A percentile compares a stretch with the other conserved stretches of the same genome.
Evolutionary conservation across 2,888 invertebrate genomes (phyloP).

Genomic region (Homarus gammarus): DNA sequence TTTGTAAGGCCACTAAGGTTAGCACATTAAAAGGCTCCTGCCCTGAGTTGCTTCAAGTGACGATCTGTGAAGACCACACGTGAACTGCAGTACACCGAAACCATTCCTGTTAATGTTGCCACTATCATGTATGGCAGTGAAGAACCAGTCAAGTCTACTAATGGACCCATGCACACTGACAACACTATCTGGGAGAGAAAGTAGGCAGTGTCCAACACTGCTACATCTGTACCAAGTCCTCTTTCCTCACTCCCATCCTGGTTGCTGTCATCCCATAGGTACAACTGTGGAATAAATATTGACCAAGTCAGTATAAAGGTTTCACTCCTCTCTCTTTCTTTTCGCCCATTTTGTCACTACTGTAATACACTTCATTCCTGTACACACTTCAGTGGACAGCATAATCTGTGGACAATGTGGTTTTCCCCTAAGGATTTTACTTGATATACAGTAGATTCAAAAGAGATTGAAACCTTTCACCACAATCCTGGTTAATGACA

Average conservation of each 20-base stretch:
- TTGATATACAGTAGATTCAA: too few species aligned
- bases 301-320: too few species aligned
- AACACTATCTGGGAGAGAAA: constrained; percentile 80
- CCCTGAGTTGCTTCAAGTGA: constrained; percentile 58
- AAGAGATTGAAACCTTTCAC: too few species aligned
- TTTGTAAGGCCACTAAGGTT: constrained; percentile 26
- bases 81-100: constrained; percentile 78
- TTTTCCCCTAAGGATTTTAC: too few species aligned
- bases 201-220: constrained; percentile 80
- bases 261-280: constrained; percentile 60
- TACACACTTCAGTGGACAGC: too few species aligned
- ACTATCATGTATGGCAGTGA: constrained; percentile 80
- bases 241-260: constrained; percentile 56
- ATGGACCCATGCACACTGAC: constrained; percentile 79
- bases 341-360: too few species aligned
- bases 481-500: too few species aligned
- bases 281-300: constrained; percentile 49
- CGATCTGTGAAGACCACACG: constrained; percentile 76
- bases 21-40: constrained; percentile 43
- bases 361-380: too few species aligned
- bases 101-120: constrained; percentile 79
- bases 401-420: too few species aligned
- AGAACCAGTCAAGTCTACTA: constrained; percentile 80
- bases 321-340: too few species aligned
- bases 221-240: constrained; percentile 78